phyloP scores from a whole-genome alignment of 2,888 invertebrate species.

The Acholoe squamosa region DNA sequence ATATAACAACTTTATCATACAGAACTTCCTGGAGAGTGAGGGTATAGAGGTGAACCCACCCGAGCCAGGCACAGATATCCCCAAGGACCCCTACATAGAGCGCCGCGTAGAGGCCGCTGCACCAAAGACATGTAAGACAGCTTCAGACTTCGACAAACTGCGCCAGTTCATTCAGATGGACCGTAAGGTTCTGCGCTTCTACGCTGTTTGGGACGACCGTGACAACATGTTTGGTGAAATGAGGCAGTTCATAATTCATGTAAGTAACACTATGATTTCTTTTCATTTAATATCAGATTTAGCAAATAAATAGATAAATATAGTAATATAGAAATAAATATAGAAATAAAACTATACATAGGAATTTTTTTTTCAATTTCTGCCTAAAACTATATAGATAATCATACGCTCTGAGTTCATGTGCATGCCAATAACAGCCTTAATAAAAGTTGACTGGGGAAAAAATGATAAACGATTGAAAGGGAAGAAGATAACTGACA shows the following conservation, averaged over 20 bases:
- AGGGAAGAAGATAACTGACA: no score
- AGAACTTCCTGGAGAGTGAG: slow-evolving; percentile 93
- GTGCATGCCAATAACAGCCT: no score
- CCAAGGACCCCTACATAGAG: slow-evolving; percentile 88
- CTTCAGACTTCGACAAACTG: slow-evolving; percentile 85
- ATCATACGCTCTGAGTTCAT: no score
- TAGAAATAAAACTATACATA: no score
- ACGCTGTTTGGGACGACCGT: slow-evolving; percentile 85
- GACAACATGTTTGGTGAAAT: slow-evolving; percentile 84
- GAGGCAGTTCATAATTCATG: slow-evolving; percentile 87
- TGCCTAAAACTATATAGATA: no score
- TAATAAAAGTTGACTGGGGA: no score
- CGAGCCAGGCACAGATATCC: slow-evolving; percentile 86
- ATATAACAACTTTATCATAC: neutral
- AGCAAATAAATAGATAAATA: no score
- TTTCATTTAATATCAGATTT: no score
- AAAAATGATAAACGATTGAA: no score
- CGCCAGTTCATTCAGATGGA: slow-evolving; percentile 72
- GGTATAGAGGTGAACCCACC: slow-evolving; percentile 89
- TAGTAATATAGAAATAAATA: no score
- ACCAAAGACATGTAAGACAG: slow-evolving; percentile 79
- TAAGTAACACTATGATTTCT: slow-evolving; percentile 72
- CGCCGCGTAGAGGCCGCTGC: slow-evolving; percentile 77
- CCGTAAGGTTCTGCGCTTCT: slow-evolving; percentile 85
- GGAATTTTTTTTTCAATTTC: no score